Evolutionary conservation across 2,888 invertebrate species (phyloP), one percentile per base, ranked within the genome.

Genomic region (Chymomyza amoena): DNA sequence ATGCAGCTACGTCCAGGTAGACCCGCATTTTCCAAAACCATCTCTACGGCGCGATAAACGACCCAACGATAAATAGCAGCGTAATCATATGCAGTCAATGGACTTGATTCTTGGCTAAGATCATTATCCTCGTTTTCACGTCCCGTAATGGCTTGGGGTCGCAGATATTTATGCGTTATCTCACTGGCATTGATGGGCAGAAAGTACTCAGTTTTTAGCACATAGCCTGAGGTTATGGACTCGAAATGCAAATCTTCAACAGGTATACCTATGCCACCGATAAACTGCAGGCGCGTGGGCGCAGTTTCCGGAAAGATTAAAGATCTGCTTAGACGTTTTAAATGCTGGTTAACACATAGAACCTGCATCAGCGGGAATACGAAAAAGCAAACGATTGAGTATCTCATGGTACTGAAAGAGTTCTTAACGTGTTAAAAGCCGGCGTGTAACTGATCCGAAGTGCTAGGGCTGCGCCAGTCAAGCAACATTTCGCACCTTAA

Each of bases 201-300:
- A 70, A 89, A 88, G 64, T 89, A 90, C 74, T 90, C 87, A 15
- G 87, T 85, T 73, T 89, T 88, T 0, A 90, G 70, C 4, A 89
- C 89, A 70, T 89, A 89, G 5, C 90, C 90, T 1, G 87, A 80
- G 1, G 89, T 88, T 15, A 90, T 77, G 4, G 89, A 87, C 73
- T 90, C 89, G 64, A 70, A 80, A 13, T 73, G 69, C 57, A 90
- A 72, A 52, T 88, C 79, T 56, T 86, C 88, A 13, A 90, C 82
- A 3, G 90, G 90, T 66, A 90, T 89, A 51, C 90, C 90, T 62
- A 90, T 80, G 36, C 90, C 90, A 28, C 86, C 88, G 72, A 90
- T 89, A 36, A 90, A 85, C 83, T 90, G 86, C 57, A 86, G 61
- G 57, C 84, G 81, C n/a, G 83, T 77, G 9, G 84, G 80, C n/a